Evolutionary conservation across 2,888 invertebrate species (phyloP), one percentile per base, ranked within the genome.

Genomic region (Caenorhabditis drosophilae): DNA sequence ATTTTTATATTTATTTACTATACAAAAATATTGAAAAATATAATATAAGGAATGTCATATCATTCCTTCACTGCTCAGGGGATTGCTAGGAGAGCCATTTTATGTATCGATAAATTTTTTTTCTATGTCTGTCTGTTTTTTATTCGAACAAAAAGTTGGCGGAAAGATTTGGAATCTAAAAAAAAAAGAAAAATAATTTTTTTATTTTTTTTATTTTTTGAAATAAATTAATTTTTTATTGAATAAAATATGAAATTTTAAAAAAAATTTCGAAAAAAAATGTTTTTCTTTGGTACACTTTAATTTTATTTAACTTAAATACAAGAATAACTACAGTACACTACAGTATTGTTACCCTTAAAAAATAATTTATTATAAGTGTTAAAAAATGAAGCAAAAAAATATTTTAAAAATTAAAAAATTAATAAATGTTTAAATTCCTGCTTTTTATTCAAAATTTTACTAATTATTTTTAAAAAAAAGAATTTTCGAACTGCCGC

Each of bases 81-180:
- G 62, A 57, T 42, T 56, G 51, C 50, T 57, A 52, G 56, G 48
- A 55, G 51, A 61, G 61, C 55, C 55, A 55, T 53, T 54, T 45
- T 40, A 47, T 48, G 36, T 41, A 41, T 62, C 46, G 51, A 56
- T 52, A 51, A 23, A 48, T 44, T 22, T 27, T 54, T 15, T 41
- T 25, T 16, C 15, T 47, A 51, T 45, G 38, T 25, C 35, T 46
- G 15, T 4, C 4, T 22, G 46, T 20, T 2, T 47, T n/a, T 45
- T 23, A 11, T 45, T 20, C n/a, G n/a, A n/a, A n/a, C n/a, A n/a
- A n/a, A n/a, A n/a, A n/a, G n/a, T n/a, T n/a, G n/a, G n/a, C n/a
- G n/a, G n/a, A n/a, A n/a, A n/a, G n/a, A n/a, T n/a, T n/a, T n/a
- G n/a, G n/a, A n/a, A n/a, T n/a, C n/a, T n/a, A n/a, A n/a, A n/a